Conservation (phyloP, 2,113 vertebrate genomes). For the Polyodon spathula region DNA sequence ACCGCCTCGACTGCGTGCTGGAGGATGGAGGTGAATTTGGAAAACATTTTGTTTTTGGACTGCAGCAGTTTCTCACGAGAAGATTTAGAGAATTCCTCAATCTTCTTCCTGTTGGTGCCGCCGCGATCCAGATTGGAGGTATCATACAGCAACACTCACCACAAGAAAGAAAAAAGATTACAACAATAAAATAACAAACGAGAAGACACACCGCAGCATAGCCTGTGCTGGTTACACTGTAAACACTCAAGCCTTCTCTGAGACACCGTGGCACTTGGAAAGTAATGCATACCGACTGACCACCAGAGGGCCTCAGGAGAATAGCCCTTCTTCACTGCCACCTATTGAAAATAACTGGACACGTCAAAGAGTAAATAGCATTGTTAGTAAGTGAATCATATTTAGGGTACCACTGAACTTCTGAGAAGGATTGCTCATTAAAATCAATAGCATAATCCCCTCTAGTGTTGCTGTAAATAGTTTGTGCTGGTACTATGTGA, state of each 20-base stretch:
- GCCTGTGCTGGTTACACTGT: too few relatives aligned
- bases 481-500: too few relatives aligned
- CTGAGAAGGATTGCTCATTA: too few relatives aligned
- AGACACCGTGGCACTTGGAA: constrained; percentile 68
- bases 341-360: constrained; percentile 1
- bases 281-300: constrained; percentile 28
- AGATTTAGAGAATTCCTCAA: constrained; percentile 86
- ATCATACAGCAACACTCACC: constrained; percentile 53
- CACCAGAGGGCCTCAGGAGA: constrained; percentile 1
- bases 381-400: not conserved
- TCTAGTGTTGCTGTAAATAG: too few relatives aligned
- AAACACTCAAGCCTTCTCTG: constrained; percentile 1
- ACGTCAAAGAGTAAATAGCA: too few relatives aligned
- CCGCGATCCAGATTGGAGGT: constrained; percentile 83
- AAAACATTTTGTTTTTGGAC: constrained; percentile 94
- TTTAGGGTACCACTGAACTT: not conserved
- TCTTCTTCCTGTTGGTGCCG: constrained; percentile 69
- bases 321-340: not conserved
- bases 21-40: constrained; percentile 91
- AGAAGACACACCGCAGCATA: too few relatives aligned
- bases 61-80: constrained; percentile 84
- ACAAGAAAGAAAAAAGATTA: constrained; percentile 14
- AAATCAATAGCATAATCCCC: too few relatives aligned
- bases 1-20: constrained; percentile 97
- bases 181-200: not conserved